phyloP scores from a whole-genome alignment of 2,888 invertebrate species.

The Hypomecis atomaria region DNA sequence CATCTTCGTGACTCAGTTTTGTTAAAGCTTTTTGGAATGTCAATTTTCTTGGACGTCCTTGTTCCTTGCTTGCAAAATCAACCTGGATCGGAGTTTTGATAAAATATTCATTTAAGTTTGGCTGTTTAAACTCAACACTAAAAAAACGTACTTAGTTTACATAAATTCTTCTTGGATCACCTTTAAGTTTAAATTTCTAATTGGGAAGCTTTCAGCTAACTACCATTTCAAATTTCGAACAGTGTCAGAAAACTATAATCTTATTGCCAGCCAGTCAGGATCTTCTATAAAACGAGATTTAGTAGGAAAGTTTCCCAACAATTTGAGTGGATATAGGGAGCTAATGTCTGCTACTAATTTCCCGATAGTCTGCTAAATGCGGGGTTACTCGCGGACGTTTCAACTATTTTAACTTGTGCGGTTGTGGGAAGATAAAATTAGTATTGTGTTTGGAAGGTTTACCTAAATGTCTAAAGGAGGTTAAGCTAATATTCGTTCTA shows the following conservation, averaged over 20 bases:
- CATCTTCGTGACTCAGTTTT: no score
- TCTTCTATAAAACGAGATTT: conserved; percentile 29
- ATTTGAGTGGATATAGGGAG: conserved; percentile 40
- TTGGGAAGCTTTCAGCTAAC: no score
- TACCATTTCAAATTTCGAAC: not conserved
- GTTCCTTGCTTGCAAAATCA: no score
- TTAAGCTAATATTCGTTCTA: not conserved
- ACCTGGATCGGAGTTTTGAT: no score
- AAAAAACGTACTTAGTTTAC: no score
- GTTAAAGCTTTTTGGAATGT: no score
- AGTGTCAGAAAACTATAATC: conserved; percentile 16
- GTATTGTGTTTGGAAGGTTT: conserved; percentile 15
- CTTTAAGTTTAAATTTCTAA: no score
- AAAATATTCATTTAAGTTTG: no score
- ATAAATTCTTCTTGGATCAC: no score
- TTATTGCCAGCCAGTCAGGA: conserved; percentile 2
- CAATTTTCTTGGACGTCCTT: no score
- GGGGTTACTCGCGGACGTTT: conserved; percentile 48
- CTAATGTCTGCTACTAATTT: conserved; percentile 49
- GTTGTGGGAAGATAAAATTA: conserved; percentile 30
- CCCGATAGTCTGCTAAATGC: conserved; percentile 41
- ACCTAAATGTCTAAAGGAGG: conserved; percentile 6
- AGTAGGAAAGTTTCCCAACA: conserved; percentile 28
- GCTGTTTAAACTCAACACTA: no score
- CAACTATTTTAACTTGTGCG: conserved; percentile 42